Percentiles rank a stretch among this genome's conserved stretches.
Conservation (phyloP, 23 tunicate species). For the Trididemnum miniatum region DNA sequence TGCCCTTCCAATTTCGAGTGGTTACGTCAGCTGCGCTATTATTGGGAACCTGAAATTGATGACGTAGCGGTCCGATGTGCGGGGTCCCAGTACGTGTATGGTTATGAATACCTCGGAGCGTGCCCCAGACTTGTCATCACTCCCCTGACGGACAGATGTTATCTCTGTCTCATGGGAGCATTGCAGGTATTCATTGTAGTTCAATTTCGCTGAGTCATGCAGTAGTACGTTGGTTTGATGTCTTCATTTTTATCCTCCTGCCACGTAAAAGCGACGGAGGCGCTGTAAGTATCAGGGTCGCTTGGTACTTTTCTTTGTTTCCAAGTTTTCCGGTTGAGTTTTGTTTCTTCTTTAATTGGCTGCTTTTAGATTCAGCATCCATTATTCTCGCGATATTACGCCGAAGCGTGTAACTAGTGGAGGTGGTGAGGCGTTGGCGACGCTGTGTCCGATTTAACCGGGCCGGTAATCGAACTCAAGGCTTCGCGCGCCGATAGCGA, state of each 20-base stretch:
- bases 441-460: neutral
- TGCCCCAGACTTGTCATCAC: conserved; percentile 95
- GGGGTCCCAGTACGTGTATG: conserved; percentile 77
- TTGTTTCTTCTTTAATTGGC: too few species aligned
- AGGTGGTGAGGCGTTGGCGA: neutral
- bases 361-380: too few species aligned
- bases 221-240: too few species aligned
- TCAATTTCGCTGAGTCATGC: neutral
- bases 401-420: too few species aligned
- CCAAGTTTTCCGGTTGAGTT: too few species aligned
- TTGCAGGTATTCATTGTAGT: conserved; percentile 58
- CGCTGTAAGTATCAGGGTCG: too few species aligned
- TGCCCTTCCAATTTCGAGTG: conserved; percentile 63
- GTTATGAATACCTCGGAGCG: conserved; percentile 94
- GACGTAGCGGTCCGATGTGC: conserved; percentile 78
- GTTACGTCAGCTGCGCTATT: conserved; percentile 88
- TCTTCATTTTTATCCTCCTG: too few species aligned
- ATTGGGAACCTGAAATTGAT: conserved; percentile 92
- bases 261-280: too few species aligned
- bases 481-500: neutral
- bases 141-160: conserved; percentile 94
- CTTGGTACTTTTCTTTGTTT: too few species aligned
- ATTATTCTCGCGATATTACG: too few species aligned
- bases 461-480: neutral
- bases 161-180: conserved; percentile 96